Percentiles rank a stretch among this genome's conserved stretches.
phyloP scores from a whole-genome alignment of 2,113 vertebrate species.

The Anarrhichthys ocellatus region DNA sequence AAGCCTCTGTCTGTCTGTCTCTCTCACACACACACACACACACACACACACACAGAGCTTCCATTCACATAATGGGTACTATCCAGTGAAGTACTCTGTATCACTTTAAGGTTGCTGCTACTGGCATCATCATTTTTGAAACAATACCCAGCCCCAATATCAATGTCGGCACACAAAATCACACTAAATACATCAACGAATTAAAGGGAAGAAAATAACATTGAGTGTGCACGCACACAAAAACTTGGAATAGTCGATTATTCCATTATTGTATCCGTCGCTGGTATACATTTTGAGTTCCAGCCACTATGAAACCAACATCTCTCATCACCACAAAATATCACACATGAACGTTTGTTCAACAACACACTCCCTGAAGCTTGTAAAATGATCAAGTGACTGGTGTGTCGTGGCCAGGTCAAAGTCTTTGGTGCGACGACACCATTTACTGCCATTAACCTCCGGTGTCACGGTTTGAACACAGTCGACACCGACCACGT shows the following conservation, averaged over 20 bases:
- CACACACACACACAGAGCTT: neutral
- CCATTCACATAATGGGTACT: neutral
- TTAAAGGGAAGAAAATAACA: no score
- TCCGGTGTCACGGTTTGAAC: neutral
- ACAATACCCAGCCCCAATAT: no score
- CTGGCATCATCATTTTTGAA: no score
- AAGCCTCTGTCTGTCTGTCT: neutral
- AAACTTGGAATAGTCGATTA: neutral
- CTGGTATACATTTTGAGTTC: neutral
- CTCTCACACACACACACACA: neutral
- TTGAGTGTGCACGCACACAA: neutral
- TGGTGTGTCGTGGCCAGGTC: slow-evolving; percentile 24
- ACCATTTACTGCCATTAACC: neutral
- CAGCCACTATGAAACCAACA: neutral
- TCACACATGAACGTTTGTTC: no score
- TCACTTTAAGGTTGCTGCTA: no score
- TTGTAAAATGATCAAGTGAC: slow-evolving; percentile 47
- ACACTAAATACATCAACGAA: no score
- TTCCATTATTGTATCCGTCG: neutral
- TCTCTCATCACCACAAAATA: no score
- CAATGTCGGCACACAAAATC: no score
- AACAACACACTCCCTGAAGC: neutral
- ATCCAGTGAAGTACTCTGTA: no score
- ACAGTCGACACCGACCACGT: neutral
- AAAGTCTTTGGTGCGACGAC: neutral